Evolutionary conservation across 2,888 invertebrate genomes (phyloP), one percentile per base, ranked within the genome.

Genomic region (Drepanosiphum platanoidis): DNA sequence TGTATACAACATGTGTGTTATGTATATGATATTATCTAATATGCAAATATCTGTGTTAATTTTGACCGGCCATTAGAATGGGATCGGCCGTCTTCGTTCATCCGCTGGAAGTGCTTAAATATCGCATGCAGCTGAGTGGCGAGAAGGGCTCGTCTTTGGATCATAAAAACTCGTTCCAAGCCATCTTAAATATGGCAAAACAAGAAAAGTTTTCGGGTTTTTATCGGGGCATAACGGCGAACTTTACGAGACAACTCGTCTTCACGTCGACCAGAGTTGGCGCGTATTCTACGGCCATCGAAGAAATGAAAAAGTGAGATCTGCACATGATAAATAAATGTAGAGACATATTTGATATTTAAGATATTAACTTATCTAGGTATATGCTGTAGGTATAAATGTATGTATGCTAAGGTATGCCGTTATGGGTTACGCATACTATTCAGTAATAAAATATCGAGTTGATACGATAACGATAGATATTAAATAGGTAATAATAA

Each of bases 201-300:
- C 94, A 94, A 87, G 99, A 99, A 90, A 99, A 99, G 0, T 89
- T 96, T n/a, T 88, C 94, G 58, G 95, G 95, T 0, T 90, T 99
- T 71, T 99, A 99, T 89, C 93, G 94, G 15, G 99, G 99, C 0
- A 92, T 98, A 3, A 96, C 97, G 0, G 97, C 97, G 3, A 98
- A 96, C 0, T 91, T 99, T 2, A 91, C 99, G 78, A 91, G 99
- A 86, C 99, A 99, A 89, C 98, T 99, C 0, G 97, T 98, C 0
- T 99, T 99, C 90, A 99, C 99, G 0, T 99, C 99, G 0, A 95
- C 96, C 0, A 92, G 99, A 86, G 92, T 99, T 72, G 99, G 99
- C 86, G 94, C 97, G 83, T 99, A 97, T 90, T 96, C 95, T 15
- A 91, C 98, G 1, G 96, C 97, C 89, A 97, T 98, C 89, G 89